Base-by-base conservation (phyloP, 2,888 invertebrate species). In the Hyalella azteca region DNA sequence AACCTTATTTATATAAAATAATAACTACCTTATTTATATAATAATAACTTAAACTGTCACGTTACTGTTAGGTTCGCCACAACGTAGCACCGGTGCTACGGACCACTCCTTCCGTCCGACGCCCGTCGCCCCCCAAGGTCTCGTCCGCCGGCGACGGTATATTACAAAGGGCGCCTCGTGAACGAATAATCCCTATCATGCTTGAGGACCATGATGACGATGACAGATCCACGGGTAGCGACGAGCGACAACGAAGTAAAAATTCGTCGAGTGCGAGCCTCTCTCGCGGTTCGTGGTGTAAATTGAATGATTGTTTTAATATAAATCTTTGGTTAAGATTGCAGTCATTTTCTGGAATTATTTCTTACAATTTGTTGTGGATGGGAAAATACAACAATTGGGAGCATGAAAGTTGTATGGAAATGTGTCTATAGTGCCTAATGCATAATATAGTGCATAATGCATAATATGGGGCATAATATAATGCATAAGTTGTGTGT, bases 151-250 rank as follows among this genome's bases (percentile, higher is more conserved):
- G 13, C 36, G 83, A 81, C 49, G 66, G 83, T 13, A 81, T 81
- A 26, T 79, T 82, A 5, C 85, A 83, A 78, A 59, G 83, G 19
- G 82, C 83, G 29, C 82, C 81, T 54, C 76, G 83, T 26, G 85
- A 85, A 73, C 78, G 81, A 40, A 85, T 85, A 59, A 85, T 85
- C 73, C 85, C 85, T 26, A 85, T 85, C 76, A 82, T 82, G 82
- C 50, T 85, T 50, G 83, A 82, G 48, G 83, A 81, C 49, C 83
- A 81, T 41, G 83, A 79, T 3, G 48, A 54, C 19, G 75, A 80
- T 48, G 80, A 81, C 66, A 36, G 36, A n/a, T 66, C 66, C 66
- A 36, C 36, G 4, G 66, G 66, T 15, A 66, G 66, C 26, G 66
- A 66, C 29, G 66, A 66, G 15, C 66, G 66, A 0, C 66, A 22